Base-by-base conservation (phyloP, 2,797 vertebrate species). In the Chromis chromis region DNA sequence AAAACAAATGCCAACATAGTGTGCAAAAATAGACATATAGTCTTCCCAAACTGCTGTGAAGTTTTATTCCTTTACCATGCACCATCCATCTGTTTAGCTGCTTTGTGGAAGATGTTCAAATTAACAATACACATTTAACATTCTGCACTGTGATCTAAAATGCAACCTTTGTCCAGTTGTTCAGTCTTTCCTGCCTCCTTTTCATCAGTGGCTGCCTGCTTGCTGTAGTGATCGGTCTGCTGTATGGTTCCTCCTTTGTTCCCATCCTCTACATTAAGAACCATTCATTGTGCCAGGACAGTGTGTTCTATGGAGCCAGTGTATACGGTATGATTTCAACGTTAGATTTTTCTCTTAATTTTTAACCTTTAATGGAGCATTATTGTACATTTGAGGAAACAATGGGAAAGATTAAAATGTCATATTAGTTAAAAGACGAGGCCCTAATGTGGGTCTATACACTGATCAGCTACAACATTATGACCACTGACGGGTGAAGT, bases 251-350 rank as follows among this genome's bases (percentile, higher is more conserved):
- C 19, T 93, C 94, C 33, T 96, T 97, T 80, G 56, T 94, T 19
- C 96, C 96, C 1, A 88, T 98, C 48, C 93, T 97, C 80, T 97
- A 98, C 85, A 97, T 98, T 69, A 97, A 97, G 91, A 95, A 94
- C 78, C 95, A 94, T 28, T 94, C 95, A 46, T 89, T 87, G 19
- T 92, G 83, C 84, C 94, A 87, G 69, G 94, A 86, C 59, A 96
- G 96, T 28, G 11, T 88, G 0, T 98, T 95, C 28, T 53, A 90
- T 16, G 96, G 95, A 76, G 95, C 96, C 59, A 98, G 96, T 86
- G 89, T 95, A 52, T 95, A 95, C 46, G 96, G 96, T 98, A 90
- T 83, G 87, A 16, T 27, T 24, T 44, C 13, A 16, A 1, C 28
- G 33, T 65, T 50, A 4, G 9, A 56, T 68, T 11, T 8, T 0